Evolutionary conservation across 2,888 invertebrate species (phyloP), one percentile per base, ranked within the genome.

Genomic region (Epicampocera succincta): DNA sequence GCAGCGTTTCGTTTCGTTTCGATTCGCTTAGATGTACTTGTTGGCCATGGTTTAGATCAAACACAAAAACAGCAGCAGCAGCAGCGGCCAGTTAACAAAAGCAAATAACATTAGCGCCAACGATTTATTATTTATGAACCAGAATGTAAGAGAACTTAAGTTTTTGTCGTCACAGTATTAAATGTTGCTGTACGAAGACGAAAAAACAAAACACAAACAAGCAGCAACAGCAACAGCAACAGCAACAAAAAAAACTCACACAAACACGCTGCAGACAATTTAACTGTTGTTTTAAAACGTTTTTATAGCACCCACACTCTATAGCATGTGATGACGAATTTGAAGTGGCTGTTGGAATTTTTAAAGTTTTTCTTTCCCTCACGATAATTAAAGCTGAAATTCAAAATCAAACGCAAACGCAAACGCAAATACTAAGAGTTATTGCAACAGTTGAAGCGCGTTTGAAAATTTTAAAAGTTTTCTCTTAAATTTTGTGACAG

Each of bases 81-180:
- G 33, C 69, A 69, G 48, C 61, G 74, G 73, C 68, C 68, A 56
- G 52, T 54, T 52, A 66, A 58, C 38, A 66, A 66, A 46, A 40
- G 66, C 71, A 72, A 61, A 68, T 60, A 61, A 68, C 61, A 68
- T 77, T 56, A 75, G 75, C 80, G 78, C 78, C 78, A 78, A 72
- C 58, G 21, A 60, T 72, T 77, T 72, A 48, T 52, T 72, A 52
- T 66, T 78, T 52, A 44, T 71, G 48, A 52, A 44, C 33, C 25
- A 19, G 66, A 46, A 65, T 72, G 42, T 72, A 52, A 42, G n/a
- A 44, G 19, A 61, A 63, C 12, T 63, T 38, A 19, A 76, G 60
- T 68, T 38, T 54, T 60, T 58, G 29, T 50, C 19, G 58, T 58
- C 25, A 46, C 19, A 17, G 13, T 58, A 48, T 21, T 50, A n/a